A percentile compares a stretch with the other conserved stretches of the same genome.
These are phyloP conservation scores for Drosophila pseudoobscura DNA, from an alignment of 1,140 invertebrate genomes.

Conservation along the genomic window DNA sequence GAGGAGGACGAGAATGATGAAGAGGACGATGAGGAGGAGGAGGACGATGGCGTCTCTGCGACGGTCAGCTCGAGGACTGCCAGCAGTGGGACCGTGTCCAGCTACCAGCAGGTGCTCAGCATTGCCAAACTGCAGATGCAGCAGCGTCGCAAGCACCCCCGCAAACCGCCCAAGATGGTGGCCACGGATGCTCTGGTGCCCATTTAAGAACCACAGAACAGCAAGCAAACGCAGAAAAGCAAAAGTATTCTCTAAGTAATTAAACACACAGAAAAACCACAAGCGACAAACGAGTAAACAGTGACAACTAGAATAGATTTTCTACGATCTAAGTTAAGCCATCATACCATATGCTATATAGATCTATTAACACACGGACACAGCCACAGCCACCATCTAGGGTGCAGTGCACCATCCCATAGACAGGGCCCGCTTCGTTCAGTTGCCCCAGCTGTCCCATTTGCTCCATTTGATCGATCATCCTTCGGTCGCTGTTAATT, in stretches of 20 bases:
- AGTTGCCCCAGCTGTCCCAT: too few species aligned
- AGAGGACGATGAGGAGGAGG: conserved; percentile 54
- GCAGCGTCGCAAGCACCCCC: conserved; percentile 73
- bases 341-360: conserved; percentile 31
- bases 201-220: conserved; percentile 30
- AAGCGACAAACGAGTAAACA: conserved; percentile 79
- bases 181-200: conserved; percentile 67
- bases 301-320: conserved; percentile 71
- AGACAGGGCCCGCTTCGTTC: too few species aligned
- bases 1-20: conserved; percentile 32
- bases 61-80: conserved; percentile 47
- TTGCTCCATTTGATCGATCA: too few species aligned
- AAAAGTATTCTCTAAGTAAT: conserved; percentile 68
- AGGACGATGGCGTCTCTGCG: conserved; percentile 52
- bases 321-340: conserved; percentile 32
- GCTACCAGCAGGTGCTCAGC: conserved; percentile 76
- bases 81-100: conserved; percentile 72
- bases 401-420: too few species aligned
- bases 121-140: conserved; percentile 78
- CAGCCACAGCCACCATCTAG: conserved; percentile 8
- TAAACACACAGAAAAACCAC: conserved; percentile 15
- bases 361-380: conserved; percentile 25
- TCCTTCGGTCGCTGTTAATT: too few species aligned
- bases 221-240: not conserved
- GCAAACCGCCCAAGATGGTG: conserved; percentile 67